Base-by-base conservation (phyloP, 2,113 vertebrate species). In the Antennarius striatus region DNA sequence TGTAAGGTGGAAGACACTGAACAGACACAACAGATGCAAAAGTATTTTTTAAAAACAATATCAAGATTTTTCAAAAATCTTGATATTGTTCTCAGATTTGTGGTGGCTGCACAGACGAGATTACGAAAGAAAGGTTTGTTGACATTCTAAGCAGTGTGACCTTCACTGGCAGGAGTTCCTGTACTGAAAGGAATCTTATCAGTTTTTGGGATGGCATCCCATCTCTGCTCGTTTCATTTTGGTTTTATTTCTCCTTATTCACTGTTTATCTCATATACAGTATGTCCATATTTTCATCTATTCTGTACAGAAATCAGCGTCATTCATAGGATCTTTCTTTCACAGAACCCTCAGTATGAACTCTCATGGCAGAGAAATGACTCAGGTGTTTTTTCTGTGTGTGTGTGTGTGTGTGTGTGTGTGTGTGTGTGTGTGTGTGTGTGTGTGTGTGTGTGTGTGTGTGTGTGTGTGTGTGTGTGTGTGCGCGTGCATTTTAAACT, bases 311-410 rank as follows among this genome's bases (percentile, higher is more conserved):
- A 53, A 45, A 83, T 78, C 61, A 71, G 62, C 40, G 14, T 5
- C n/a, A 3, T 14, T 65, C 42, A 0, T 9, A 65, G 68, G 5
- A 62, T 73, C 71, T 13, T 1, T 83, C 75, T 64, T 39, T 56
- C 58, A 40, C 69, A 8, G n/a, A 50, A 78, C 43, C 82, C 90
- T 80, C 61, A 0, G 2, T 3, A 55, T 91, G 86, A 92, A 91
- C 90, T 83, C 81, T 90, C 12, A 73, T 80, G 73, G 76, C 84
- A 68, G 73, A 1, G n/a, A 59, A 72, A 43, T 75, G 78, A 90
- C 86, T 93, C 91, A 89, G 85, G 87, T 91, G 82, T 80, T 78
- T 13, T 78, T 61, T 76, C 42, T 61, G n/a, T 47, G n/a, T 51
- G n/a, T 58, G 0, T 61, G 29, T 56, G 16, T 56, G 14, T 68